phyloP scores from a whole-genome alignment of 2,797 vertebrate genomes.

The Odontamblyopus lacepedii region DNA sequence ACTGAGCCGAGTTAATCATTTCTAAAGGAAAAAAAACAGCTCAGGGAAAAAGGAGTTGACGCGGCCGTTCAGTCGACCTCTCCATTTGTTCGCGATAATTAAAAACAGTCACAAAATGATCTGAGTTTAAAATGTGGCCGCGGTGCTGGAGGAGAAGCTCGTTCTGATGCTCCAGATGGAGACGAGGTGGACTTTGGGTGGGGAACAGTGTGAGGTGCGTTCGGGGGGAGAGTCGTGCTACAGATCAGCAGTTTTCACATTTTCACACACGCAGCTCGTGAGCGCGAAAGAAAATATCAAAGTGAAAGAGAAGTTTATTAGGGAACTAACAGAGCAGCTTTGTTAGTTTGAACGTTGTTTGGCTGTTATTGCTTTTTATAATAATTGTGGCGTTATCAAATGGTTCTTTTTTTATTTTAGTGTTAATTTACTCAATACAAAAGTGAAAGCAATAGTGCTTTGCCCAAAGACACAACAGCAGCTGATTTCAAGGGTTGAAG shows the following conservation, averaged over 20 bases:
- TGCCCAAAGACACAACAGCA: not conserved
- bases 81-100: constrained; percentile 9
- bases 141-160: not conserved
- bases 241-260: not conserved
- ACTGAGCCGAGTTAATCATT: not conserved
- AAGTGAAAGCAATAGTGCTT: too few species aligned
- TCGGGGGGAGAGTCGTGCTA: constrained; percentile 9
- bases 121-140: not conserved
- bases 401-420: not conserved
- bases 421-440: not conserved
- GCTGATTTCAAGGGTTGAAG: not conserved
- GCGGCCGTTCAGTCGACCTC: not conserved
- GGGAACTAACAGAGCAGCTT: too few species aligned
- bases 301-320: not conserved
- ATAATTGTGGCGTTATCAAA: too few species aligned
- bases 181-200: not conserved
- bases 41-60: constrained; percentile 14
- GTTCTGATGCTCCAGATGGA: constrained; percentile 12
- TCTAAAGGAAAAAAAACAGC: not conserved
- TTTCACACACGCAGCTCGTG: not conserved
- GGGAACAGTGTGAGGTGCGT: constrained; percentile 2
- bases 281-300: not conserved
- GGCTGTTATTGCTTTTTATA: too few species aligned
- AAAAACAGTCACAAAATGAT: constrained; percentile 19
- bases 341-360: too few species aligned